phyloP scores from a whole-genome alignment of 2,113 vertebrate species.

The Asarcornis scutulata region DNA sequence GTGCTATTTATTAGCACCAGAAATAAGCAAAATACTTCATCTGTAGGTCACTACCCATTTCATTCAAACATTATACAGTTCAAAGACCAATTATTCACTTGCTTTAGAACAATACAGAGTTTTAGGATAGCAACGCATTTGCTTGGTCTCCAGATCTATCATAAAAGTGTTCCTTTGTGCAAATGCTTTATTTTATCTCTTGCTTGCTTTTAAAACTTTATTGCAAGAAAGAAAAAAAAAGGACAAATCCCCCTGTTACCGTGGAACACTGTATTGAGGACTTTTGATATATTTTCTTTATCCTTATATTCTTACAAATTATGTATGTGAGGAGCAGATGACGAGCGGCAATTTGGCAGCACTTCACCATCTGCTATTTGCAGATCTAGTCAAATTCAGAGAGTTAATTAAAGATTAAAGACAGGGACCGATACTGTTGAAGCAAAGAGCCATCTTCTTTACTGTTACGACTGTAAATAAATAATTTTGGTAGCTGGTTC shows the following conservation, averaged over 20 bases:
- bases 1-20: background rate
- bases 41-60: background rate
- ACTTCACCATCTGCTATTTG: constrained; percentile 66
- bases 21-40: background rate
- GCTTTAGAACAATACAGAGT: background rate
- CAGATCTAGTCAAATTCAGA: constrained; percentile 51
- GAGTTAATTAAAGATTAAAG: constrained; percentile 65
- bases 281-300: background rate
- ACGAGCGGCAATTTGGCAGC: constrained; percentile 51
- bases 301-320: constrained; percentile 40
- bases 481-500: background rate
- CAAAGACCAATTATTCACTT: background rate
- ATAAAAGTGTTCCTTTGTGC: background rate
- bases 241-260: background rate
- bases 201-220: background rate
- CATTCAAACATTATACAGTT: background rate
- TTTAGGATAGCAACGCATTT: background rate
- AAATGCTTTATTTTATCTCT: background rate
- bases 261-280: background rate
- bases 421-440: background rate
- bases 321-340: constrained; percentile 56
- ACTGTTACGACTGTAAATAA: background rate
- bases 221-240: background rate
- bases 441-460: constrained; percentile 21
- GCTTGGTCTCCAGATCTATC: background rate